These are phyloP conservation scores for Metopia argyrocephala DNA, from an alignment of 2,888 invertebrate genomes.

Conservation along the genomic window DNA sequence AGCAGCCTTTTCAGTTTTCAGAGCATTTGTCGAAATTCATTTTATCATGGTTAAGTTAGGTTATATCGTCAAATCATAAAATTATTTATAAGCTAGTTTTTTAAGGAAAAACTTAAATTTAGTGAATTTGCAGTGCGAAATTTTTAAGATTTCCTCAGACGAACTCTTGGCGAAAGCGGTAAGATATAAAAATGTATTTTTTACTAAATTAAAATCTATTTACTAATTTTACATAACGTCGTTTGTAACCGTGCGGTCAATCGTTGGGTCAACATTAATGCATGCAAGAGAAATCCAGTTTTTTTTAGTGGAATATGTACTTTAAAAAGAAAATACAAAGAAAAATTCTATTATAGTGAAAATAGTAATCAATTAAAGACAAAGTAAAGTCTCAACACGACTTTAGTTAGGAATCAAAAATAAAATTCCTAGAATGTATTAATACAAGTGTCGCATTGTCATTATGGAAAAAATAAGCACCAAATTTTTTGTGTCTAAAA, in stretches of 20 bases:
- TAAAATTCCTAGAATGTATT: not conserved
- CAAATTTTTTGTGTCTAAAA: slow-evolving; percentile 58
- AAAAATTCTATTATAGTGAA: slow-evolving; percentile 11
- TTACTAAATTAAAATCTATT: slow-evolving; percentile 59
- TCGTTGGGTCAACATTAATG: slow-evolving; percentile 60
- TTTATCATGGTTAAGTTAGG: slow-evolving; percentile 79
- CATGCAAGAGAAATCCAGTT: slow-evolving; percentile 43
- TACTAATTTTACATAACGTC: slow-evolving; percentile 63
- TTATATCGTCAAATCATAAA: slow-evolving; percentile 79
- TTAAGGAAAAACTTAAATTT: slow-evolving; percentile 79
- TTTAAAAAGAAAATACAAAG: slow-evolving; percentile 8
- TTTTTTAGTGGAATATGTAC: slow-evolving; percentile 17
- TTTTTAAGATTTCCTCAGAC: slow-evolving; percentile 75
- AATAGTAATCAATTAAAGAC: slow-evolving; percentile 31
- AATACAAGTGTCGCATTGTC: not conserved
- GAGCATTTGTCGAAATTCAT: slow-evolving; percentile 70
- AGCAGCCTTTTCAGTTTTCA: slow-evolving; percentile 55
- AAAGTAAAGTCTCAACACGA: slow-evolving; percentile 18
- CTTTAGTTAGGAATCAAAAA: not conserved
- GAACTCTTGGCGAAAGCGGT: slow-evolving; percentile 78
- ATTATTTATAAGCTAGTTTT: slow-evolving; percentile 79
- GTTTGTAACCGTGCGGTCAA: slow-evolving; percentile 52
- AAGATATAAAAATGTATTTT: slow-evolving; percentile 70
- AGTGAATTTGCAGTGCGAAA: slow-evolving; percentile 78
- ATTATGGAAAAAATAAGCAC: slow-evolving; percentile 25